Evolutionary conservation across 2,888 invertebrate species (phyloP).

Genomic region (Drosophila lutescens): DNA sequence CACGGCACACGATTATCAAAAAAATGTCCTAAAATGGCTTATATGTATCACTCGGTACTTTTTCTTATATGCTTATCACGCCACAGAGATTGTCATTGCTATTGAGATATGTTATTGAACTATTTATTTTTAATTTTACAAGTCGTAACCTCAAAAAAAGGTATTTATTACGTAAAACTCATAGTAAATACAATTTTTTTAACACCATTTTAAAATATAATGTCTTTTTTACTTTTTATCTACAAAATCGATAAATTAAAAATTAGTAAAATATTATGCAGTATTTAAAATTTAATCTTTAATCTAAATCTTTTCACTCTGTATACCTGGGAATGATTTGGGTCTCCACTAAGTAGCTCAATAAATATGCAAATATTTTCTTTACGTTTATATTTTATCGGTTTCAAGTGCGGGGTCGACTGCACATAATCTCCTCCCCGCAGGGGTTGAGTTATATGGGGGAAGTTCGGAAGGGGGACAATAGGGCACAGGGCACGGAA

Average conservation of each 20-base stretch:
- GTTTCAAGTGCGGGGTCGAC: conserved; percentile 65
- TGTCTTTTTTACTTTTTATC: too few species aligned
- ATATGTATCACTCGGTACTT: too few species aligned
- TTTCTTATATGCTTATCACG: too few species aligned
- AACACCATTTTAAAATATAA: too few species aligned
- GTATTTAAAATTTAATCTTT: neutral
- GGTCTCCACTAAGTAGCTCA: conserved; percentile 17
- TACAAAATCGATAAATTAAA: too few species aligned
- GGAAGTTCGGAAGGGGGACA: neutral
- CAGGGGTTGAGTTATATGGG: conserved; percentile 30
- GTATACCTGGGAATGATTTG: neutral
- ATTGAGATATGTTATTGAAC: too few species aligned
- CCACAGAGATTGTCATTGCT: too few species aligned
- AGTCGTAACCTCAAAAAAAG: too few species aligned
- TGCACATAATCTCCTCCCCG: conserved; percentile 65
- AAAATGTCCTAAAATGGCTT: neutral
- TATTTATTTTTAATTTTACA: too few species aligned
- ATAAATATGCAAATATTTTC: conserved; percentile 71
- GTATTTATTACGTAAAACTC: too few species aligned
- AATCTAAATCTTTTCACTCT: neutral
- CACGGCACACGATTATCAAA: neutral
- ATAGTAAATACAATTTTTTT: too few species aligned
- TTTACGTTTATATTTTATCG: conserved; percentile 81
- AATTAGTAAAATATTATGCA: too few species aligned
- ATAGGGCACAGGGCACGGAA: conserved; percentile 12